Conservation (phyloP, 1,140 invertebrate genomes). For the Adoxophyes honmai region DNA sequence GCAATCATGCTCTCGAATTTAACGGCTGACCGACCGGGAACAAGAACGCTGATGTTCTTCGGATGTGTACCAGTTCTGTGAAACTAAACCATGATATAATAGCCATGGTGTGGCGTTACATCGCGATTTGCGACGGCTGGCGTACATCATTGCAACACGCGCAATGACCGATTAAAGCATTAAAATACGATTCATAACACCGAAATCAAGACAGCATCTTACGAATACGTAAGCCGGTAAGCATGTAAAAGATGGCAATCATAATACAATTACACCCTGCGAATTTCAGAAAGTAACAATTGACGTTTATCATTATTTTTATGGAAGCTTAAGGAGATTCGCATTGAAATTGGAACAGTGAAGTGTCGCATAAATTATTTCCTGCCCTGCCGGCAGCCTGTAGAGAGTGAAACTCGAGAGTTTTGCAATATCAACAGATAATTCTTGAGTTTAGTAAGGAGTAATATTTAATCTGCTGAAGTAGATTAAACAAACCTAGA, state of each 20-base stretch:
- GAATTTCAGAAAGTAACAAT: constrained; percentile 1
- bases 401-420: too few species aligned
- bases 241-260: constrained; percentile 11
- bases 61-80: constrained; percentile 1
- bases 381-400: not conserved
- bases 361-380: not conserved
- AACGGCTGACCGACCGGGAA: not conserved
- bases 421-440: too few species aligned
- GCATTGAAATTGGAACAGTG: not conserved
- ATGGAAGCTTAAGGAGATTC: not conserved
- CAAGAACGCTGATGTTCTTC: constrained; percentile 1
- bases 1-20: not conserved
- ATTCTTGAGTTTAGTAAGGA: not conserved
- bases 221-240: constrained; percentile 1
- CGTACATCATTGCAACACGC: constrained; percentile 2
- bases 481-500: too few species aligned
- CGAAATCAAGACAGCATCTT: not conserved
- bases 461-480: too few species aligned
- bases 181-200: constrained; percentile 11
- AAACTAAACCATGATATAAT: not conserved
- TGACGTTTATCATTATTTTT: not conserved
- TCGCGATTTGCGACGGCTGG: not conserved
- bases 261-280: constrained; percentile 6
- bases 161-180: constrained; percentile 13
- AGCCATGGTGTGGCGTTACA: not conserved